phyloP scores from a whole-genome alignment of 2,113 vertebrate species.

The Hepsetus odoe region DNA sequence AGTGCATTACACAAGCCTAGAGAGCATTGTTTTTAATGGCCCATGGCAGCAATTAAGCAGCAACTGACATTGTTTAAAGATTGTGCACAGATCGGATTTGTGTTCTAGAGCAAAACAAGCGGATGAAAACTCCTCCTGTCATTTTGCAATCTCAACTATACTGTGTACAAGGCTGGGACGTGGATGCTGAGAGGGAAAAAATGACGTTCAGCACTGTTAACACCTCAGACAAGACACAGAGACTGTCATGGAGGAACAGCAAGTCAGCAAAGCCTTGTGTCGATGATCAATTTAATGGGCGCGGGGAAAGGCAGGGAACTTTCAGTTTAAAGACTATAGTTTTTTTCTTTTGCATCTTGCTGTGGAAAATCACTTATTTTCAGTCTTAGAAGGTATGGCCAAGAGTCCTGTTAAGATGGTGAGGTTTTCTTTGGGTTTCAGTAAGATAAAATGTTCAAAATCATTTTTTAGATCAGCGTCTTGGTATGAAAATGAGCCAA shows the following conservation, averaged over 20 bases:
- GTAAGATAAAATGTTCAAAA: background rate
- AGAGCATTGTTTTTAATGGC: too few species aligned
- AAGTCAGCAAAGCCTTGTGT: constrained; percentile 8
- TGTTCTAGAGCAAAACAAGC: background rate
- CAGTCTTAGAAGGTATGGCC: background rate
- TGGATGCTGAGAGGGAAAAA: too few species aligned
- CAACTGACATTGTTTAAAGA: too few species aligned
- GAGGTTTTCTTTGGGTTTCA: background rate
- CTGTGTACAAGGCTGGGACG: background rate
- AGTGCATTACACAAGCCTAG: too few species aligned
- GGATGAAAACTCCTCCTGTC: too few species aligned
- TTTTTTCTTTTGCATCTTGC: background rate
- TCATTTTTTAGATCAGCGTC: background rate
- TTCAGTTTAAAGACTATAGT: background rate
- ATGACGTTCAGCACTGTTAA: background rate
- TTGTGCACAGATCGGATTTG: background rate
- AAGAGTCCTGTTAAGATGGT: background rate
- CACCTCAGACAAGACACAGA: background rate
- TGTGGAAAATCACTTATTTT: background rate
- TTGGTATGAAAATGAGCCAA: constrained; percentile 5
- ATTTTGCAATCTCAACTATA: background rate
- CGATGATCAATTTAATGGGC: background rate
- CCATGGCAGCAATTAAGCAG: too few species aligned
- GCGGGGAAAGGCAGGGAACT: background rate
- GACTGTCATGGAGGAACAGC: constrained; percentile 5